Evolutionary conservation across 2,797 vertebrate genomes (phyloP), one percentile per base, ranked within the genome.

Genomic region (Paratrypauchen microcephalus): DNA sequence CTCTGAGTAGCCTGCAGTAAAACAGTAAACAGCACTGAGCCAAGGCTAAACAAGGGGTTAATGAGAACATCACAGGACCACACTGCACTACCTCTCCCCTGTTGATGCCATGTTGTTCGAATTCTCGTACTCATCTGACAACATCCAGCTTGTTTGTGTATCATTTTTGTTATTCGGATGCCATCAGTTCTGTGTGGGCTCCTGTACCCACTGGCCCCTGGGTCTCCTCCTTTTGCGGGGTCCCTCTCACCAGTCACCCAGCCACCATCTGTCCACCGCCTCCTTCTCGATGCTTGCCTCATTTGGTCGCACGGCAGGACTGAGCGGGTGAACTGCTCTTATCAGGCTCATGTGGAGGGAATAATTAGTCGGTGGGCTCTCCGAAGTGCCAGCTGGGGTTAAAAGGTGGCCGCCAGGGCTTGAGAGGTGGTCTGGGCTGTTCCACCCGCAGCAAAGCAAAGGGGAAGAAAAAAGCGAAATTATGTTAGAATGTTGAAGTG

Each of bases 291-390:
- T 74, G 87, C 85, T 87, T 70, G 79, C 81, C 85, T 92, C 90
- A 93, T 93, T 93, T 94, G 85, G 87, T 80, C 72, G 87, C 93
- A 78, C 93, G 89, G 92, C 93, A 91, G 92, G 92, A 92, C 85
- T 76, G 80, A 79, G 80, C 82, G 77, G 83, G 80, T 75, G 78
- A 88, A 83, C 77, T 83, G 82, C 76, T 86, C 87, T 88, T 93
- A 87, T 86, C 86, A 83, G 83, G 86, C 84, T 79, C 88, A 92
- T 90, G 91, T 66, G 78, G 91, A 90, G 89, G 88, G 76, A 77
- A 72, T 93, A 93, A 94, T 94, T 93, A 93, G 84, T 91, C 74
- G 62, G 70, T 86, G 88, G 86, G 88, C 83, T 83, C 77, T 83
- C 86, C 82, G 78, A 90, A 83, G 77, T 30, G 77, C 81, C 84